Evolutionary conservation across 1,140 invertebrate genomes (phyloP).

Genomic region (Solenopsis invicta): DNA sequence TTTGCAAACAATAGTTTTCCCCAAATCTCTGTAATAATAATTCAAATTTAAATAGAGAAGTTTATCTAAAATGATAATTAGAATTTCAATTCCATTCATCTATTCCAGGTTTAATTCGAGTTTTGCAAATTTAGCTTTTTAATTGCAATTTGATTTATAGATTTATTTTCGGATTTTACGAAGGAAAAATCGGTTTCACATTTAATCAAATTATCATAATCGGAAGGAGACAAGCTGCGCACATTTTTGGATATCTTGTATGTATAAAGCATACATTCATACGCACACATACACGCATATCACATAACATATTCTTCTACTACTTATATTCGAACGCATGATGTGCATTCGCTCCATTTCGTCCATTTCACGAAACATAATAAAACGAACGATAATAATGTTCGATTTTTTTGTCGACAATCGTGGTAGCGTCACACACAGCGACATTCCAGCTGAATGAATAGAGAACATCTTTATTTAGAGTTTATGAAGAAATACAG

Average conservation of each 20-base stretch:
- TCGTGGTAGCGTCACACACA: constrained; percentile 33
- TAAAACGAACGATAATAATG: constrained; percentile 6
- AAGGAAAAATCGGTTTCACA: not conserved
- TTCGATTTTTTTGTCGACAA: constrained; percentile 56
- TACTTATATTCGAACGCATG: constrained; percentile 42
- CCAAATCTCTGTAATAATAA: not conserved
- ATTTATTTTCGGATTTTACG: not conserved
- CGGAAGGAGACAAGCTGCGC: not conserved
- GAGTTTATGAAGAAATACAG: constrained; percentile 10
- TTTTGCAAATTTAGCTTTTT: not conserved
- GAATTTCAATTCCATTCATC: not conserved
- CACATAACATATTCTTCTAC: constrained; percentile 63
- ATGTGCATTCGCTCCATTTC: constrained; percentile 49
- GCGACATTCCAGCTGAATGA: constrained; percentile 48
- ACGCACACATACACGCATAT: constrained; percentile 66
- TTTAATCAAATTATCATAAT: not conserved
- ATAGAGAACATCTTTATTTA: constrained; percentile 13
- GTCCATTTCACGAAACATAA: constrained; percentile 36
- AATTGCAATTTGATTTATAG: not conserved
- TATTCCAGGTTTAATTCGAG: not conserved
- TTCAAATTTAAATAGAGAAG: not conserved
- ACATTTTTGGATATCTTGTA: constrained; percentile 65
- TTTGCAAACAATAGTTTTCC: not conserved
- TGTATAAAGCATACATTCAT: constrained; percentile 56
- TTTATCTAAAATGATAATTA: not conserved